These are phyloP conservation scores for Herpailurus yagouaroundi DNA, from an alignment of 2,113 vertebrate genomes.

Conservation along the genomic window DNA sequence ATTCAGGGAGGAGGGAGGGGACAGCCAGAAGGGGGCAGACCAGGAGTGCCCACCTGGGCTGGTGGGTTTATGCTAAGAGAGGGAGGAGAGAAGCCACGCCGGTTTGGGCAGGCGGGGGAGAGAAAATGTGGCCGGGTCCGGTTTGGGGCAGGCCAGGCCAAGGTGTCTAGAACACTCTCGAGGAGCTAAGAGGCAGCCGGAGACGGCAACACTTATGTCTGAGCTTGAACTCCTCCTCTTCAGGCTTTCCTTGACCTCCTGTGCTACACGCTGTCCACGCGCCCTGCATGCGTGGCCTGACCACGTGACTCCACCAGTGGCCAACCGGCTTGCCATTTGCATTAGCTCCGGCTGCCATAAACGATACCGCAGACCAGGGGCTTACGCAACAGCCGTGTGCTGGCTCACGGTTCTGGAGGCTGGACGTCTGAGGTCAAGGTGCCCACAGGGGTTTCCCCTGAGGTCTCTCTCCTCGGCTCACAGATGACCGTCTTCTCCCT, in stretches of 20 bases:
- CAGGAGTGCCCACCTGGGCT: not conserved
- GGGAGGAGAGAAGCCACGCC: not conserved
- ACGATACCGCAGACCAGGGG: not conserved
- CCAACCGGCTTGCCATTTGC: not conserved
- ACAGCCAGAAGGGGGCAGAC: not conserved
- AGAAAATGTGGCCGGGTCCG: no score
- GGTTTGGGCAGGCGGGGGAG: not conserved
- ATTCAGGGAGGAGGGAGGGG: not conserved
- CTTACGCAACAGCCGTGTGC: not conserved
- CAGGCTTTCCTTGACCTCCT: not conserved
- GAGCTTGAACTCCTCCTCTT: not conserved
- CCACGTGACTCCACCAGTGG: not conserved
- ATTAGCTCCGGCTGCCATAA: no score
- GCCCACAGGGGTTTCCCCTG: not conserved
- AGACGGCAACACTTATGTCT: not conserved
- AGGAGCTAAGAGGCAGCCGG: not conserved
- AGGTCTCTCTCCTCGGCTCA: not conserved
- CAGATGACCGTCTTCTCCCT: not conserved
- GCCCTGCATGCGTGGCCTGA: not conserved
- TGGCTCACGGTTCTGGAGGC: not conserved
- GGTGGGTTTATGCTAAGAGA: not conserved
- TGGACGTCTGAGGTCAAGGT: not conserved
- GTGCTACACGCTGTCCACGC: not conserved
- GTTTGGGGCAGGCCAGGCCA: not conserved
- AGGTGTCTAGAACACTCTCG: not conserved